Base-by-base conservation (phyloP, 1,140 invertebrate genomes). In the Magallana gigas region DNA sequence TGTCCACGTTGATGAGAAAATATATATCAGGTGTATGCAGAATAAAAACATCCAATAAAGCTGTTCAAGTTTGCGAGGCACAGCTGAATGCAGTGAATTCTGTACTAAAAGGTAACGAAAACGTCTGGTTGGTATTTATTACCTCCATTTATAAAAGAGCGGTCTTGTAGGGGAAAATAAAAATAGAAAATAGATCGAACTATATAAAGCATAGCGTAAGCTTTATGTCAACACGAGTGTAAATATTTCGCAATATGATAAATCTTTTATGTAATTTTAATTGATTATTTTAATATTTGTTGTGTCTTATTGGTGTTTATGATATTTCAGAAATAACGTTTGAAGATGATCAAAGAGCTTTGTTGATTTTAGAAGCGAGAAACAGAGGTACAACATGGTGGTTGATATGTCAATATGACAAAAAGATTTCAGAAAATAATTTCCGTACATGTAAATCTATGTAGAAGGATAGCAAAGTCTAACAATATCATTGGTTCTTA, bases 1-100 rank as follows among this genome's bases (percentile, higher is more conserved):
- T 59, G 18, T 83, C 14, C 48, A 83, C n/a, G 0, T 71, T 71
- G 68, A 71, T 71, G 68, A 29, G 68, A 71, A 71, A 71, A 71
- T 71, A 23, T 71, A 71, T 71, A 71, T 71, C 68, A 29, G 36
- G 23, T 8, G 8, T 29, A 23, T 71, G 7, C 68, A 71, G 23
- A 18, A 71, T 29, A 29, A 71, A 71, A 71, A 71, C 68, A 11
- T 29, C 68, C 18, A 71, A 29, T 23, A 71, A 71, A 71, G n/a
- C 68, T 9, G 68, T 71, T 11, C 68, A 71, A 5, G 68, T 71
- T 71, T 71, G 68, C 18, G 18, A 29, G 23, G 18, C 68, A 8
- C 18, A 71, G 68, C 18, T 71, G 11, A 29, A 71, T 71, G 68
- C 18, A 8, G 68, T 71, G 36, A 29, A 71, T 71, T 71, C 68